phyloP scores from a whole-genome alignment of 2,113 vertebrate genomes.

The Phoenicopterus ruber region DNA sequence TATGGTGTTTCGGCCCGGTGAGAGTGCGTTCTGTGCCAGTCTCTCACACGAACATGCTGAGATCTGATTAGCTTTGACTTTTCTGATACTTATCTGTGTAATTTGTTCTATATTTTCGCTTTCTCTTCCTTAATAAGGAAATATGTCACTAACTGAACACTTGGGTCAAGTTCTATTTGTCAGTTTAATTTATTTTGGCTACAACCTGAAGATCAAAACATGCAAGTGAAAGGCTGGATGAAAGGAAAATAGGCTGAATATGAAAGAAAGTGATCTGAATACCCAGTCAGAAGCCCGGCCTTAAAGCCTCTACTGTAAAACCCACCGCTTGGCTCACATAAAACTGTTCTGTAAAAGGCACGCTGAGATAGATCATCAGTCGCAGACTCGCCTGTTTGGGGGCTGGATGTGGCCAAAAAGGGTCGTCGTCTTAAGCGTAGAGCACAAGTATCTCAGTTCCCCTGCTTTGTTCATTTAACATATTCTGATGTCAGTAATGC shows the following conservation, averaged over 20 bases:
- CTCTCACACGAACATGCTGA: background rate
- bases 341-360: background rate
- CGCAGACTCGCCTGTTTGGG: background rate
- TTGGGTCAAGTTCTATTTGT: background rate
- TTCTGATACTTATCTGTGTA: background rate
- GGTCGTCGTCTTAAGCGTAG: background rate
- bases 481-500: background rate
- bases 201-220: background rate
- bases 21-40: background rate
- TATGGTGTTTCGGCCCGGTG: background rate
- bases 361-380: background rate
- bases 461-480: background rate
- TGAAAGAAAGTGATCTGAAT: background rate
- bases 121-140: background rate
- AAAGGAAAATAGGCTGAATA: background rate
- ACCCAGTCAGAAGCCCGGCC: background rate
- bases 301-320: background rate
- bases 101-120: background rate
- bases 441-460: background rate
- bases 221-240: background rate
- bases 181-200: slow-evolving; percentile 13
- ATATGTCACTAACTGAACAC: background rate
- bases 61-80: background rate
- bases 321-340: background rate
- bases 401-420: background rate